Conservation (phyloP, 2,888 invertebrate genomes). For the Diloba caeruleocephala region DNA sequence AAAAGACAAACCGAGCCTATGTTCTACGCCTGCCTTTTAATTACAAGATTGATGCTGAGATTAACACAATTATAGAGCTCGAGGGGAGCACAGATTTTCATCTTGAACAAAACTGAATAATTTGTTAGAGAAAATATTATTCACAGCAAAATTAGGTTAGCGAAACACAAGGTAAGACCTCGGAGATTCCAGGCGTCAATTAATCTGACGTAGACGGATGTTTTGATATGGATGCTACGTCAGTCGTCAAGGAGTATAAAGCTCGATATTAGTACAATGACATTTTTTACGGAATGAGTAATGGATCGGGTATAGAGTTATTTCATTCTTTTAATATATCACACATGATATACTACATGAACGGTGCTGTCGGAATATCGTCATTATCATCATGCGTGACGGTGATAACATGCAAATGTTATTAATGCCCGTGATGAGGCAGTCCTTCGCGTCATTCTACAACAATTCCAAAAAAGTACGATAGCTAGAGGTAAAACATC, state of each 20-base stretch:
- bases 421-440: not conserved
- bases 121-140: conserved; percentile 54
- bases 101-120: conserved; percentile 57
- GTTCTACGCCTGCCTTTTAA: conserved; percentile 55
- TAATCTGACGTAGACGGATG: conserved; percentile 23
- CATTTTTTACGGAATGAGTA: conserved; percentile 6
- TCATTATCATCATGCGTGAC: not conserved
- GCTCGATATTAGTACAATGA: no score
- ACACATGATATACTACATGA: no score
- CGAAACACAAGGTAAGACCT: conserved; percentile 24
- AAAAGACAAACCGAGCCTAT: conserved; percentile 29
- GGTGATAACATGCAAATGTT: conserved; percentile 22
- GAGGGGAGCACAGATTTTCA: conserved; percentile 58
- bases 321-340: no score
- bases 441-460: not conserved
- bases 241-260: not conserved
- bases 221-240: conserved; percentile 15
- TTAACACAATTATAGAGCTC: conserved; percentile 65
- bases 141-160: conserved; percentile 39
- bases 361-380: not conserved
- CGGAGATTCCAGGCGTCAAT: conserved; percentile 22
- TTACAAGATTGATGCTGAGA: conserved; percentile 68
- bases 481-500: conserved; percentile 9
- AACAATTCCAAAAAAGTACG: not conserved
- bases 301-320: no score